phyloP scores from a whole-genome alignment of 2,113 vertebrate species.

The Mohoua ochrocephala region DNA sequence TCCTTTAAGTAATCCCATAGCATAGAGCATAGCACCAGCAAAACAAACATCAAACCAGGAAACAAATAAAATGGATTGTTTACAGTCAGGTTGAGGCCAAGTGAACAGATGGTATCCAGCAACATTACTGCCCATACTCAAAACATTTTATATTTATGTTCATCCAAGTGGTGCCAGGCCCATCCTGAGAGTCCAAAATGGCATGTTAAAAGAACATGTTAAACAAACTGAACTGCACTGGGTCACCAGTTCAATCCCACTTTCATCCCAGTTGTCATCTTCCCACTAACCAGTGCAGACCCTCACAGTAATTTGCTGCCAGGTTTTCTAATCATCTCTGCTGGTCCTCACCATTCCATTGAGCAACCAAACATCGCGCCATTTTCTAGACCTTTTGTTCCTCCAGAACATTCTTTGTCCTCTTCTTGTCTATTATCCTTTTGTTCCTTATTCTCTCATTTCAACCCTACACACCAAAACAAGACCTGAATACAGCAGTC shows the following conservation, averaged over 20 bases:
- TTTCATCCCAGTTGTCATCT: background rate
- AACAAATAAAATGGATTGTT: conserved; percentile 8
- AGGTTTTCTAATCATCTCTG: background rate
- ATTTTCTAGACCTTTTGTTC: background rate
- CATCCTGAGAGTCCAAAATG: background rate
- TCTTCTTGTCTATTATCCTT: background rate
- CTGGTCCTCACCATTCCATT: background rate
- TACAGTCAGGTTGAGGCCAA: background rate
- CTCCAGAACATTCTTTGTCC: background rate
- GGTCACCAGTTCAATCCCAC: background rate
- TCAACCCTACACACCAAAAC: background rate
- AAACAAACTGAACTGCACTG: background rate
- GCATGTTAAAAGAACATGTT: background rate
- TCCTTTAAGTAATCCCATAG: background rate
- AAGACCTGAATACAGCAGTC: background rate
- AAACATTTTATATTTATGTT: background rate
- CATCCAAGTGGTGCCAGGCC: background rate
- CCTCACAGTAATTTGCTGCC: background rate
- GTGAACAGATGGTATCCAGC: conserved; percentile 11
- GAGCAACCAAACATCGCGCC: background rate
- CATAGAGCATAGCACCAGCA: background rate
- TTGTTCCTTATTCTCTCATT: background rate
- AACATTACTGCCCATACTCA: background rate
- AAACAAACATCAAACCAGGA: conserved; percentile 10
- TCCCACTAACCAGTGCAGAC: background rate